Conservation (phyloP, 2,888 invertebrate genomes). For the Falcaria lacertinaria region DNA sequence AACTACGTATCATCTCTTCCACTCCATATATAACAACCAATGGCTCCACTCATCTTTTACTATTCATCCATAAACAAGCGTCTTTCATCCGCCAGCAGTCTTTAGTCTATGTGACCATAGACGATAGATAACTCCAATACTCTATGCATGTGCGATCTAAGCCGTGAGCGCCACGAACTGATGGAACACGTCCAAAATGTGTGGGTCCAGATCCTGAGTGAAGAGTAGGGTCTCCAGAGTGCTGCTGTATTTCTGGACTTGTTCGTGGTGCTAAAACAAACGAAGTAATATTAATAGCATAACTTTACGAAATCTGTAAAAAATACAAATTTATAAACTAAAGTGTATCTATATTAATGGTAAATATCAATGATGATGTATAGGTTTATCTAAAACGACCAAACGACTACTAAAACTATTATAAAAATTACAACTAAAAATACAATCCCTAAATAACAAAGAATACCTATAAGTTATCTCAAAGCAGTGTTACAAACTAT, state of each 20-base stretch:
- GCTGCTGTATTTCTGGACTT: conserved; percentile 97
- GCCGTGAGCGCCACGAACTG: conserved; percentile 96
- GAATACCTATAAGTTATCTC: too few relatives aligned
- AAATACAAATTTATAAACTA: too few relatives aligned
- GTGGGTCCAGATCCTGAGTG: conserved; percentile 96
- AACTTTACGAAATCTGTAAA: not conserved
- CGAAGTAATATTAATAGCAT: conserved; percentile 4
- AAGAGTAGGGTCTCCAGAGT: conserved; percentile 97
- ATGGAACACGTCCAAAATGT: conserved; percentile 97
- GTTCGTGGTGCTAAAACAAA: conserved; percentile 93
- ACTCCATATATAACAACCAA: too few relatives aligned
- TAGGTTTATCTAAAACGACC: too few relatives aligned
- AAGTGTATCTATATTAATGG: too few relatives aligned
- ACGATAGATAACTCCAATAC: not conserved
- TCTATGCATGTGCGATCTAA: conserved; percentile 41
- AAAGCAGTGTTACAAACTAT: too few relatives aligned
- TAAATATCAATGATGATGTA: too few relatives aligned
- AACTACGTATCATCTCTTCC: too few relatives aligned
- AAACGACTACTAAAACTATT: too few relatives aligned
- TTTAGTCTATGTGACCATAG: conserved; percentile 1
- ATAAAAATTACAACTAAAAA: too few relatives aligned
- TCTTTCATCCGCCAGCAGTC: not conserved
- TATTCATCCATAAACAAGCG: not conserved
- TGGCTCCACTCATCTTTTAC: not conserved
- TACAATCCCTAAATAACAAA: too few relatives aligned